Conservation (phyloP, 2,888 invertebrate genomes). For the Pyrrhia umbra region DNA sequence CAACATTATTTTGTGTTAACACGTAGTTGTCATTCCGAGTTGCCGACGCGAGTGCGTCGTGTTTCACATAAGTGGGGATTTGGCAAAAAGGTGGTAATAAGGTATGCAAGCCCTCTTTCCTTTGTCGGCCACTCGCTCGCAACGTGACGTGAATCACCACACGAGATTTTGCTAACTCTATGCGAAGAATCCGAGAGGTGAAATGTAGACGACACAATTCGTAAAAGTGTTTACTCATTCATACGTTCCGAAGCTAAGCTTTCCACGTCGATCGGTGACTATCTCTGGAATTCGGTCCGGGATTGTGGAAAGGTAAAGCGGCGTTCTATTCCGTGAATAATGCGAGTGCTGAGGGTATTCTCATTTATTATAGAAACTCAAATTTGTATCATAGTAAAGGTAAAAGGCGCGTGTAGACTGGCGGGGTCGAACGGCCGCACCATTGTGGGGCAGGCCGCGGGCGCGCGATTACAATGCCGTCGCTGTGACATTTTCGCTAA, state of each 20-base stretch:
- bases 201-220: constrained; percentile 78
- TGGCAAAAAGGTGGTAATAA: constrained; percentile 89
- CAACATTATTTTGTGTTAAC: constrained; percentile 71
- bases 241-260: constrained; percentile 69
- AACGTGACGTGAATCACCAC: constrained; percentile 87
- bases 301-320: constrained; percentile 65
- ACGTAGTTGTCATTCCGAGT: constrained; percentile 84
- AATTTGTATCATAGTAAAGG: constrained; percentile 88
- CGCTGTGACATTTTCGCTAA: constrained; percentile 90
- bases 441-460: constrained; percentile 87
- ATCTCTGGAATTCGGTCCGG: constrained; percentile 66
- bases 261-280: constrained; percentile 65
- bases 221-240: constrained; percentile 81
- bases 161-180: constrained; percentile 82
- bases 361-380: constrained; percentile 86
- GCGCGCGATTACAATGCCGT: constrained; percentile 86
- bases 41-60: constrained; percentile 80
- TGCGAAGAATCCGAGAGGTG: constrained; percentile 79
- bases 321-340: constrained; percentile 74
- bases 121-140: constrained; percentile 88
- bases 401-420: constrained; percentile 80
- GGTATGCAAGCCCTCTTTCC: constrained; percentile 89
- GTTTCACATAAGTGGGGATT: constrained; percentile 88
- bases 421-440: constrained; percentile 85
- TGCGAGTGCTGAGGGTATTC: constrained; percentile 70